These are phyloP conservation scores for Sturmia bella DNA, from an alignment of 2,888 invertebrate species.

Conservation along the genomic window DNA sequence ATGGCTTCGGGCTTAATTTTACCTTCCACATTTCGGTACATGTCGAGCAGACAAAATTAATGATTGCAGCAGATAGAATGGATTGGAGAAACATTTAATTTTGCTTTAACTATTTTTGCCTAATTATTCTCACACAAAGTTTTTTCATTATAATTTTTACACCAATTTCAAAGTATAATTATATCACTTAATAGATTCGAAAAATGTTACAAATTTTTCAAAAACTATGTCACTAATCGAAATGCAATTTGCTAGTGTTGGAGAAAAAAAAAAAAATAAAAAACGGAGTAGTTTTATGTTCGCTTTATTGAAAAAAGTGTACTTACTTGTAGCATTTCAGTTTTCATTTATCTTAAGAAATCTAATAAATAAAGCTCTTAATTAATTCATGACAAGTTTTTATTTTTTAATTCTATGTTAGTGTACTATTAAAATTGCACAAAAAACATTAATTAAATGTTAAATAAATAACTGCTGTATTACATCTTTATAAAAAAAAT, in stretches of 20 bases:
- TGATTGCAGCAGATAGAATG: too few relatives aligned
- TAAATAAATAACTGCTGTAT: slow-evolving; percentile 57
- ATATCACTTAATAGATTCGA: slow-evolving; percentile 35
- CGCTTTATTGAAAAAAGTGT: slow-evolving; percentile 7
- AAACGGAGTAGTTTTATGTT: slow-evolving; percentile 13
- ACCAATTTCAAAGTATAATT: slow-evolving; percentile 18
- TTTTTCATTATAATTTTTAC: not conserved
- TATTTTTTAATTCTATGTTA: slow-evolving; percentile 32
- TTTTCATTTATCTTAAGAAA: slow-evolving; percentile 58
- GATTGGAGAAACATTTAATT: too few relatives aligned
- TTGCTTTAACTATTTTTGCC: not conserved
- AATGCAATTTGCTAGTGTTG: slow-evolving; percentile 37
- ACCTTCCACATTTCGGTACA: too few relatives aligned
- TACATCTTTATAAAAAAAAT: slow-evolving; percentile 47
- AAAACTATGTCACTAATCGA: slow-evolving; percentile 35
- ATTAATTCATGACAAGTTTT: slow-evolving; percentile 65
- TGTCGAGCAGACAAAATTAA: too few relatives aligned
- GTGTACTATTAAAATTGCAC: slow-evolving; percentile 33
- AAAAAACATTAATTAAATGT: slow-evolving; percentile 62
- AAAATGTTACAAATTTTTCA: slow-evolving; percentile 25
- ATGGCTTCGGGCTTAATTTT: too few relatives aligned
- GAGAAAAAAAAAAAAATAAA: not conserved
- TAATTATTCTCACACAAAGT: not conserved
- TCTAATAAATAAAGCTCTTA: slow-evolving; percentile 63
- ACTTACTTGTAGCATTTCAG: slow-evolving; percentile 10